Evolutionary conservation across 2,113 vertebrate genomes (phyloP).

Genomic region (Pygoscelis adeliae): DNA sequence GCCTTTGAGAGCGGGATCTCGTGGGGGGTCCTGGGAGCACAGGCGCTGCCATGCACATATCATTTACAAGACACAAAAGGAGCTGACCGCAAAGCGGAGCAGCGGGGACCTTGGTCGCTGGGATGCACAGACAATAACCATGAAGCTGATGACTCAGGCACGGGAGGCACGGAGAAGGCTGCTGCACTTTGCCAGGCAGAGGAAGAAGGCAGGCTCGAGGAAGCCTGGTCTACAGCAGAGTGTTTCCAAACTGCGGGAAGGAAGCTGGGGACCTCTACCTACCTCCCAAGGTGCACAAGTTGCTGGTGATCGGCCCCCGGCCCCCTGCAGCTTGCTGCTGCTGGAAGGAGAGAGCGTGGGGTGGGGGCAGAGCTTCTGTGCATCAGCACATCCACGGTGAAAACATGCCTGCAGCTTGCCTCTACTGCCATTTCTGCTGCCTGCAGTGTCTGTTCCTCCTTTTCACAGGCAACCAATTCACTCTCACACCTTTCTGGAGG

Average conservation of each 20-base stretch:
- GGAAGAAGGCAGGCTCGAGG: not conserved
- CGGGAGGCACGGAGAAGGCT: not conserved
- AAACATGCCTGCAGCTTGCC: not conserved
- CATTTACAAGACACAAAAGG: not conserved
- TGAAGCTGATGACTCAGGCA: not conserved
- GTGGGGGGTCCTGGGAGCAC: slow-evolving; percentile 20
- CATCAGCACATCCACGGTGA: not conserved
- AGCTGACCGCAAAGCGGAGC: not conserved
- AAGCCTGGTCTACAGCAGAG: not conserved
- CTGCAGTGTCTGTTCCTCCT: not conserved
- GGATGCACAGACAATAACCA: not conserved
- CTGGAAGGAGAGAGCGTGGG: not conserved
- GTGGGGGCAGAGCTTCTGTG: not conserved
- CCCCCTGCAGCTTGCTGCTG: not conserved
- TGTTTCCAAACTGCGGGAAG: rapidly evolving
- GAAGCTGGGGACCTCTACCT: not conserved
- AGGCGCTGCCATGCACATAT: not conserved
- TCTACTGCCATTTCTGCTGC: not conserved
- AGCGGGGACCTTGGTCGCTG: not conserved
- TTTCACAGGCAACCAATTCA: not conserved
- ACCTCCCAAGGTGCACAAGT: not conserved
- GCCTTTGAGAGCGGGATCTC: not conserved
- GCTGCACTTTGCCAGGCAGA: not conserved
- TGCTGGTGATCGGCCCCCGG: not conserved
- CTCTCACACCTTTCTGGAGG: not conserved